Base-by-base conservation (phyloP, 2,113 vertebrate species). In the Dendrocopos noguchii region DNA sequence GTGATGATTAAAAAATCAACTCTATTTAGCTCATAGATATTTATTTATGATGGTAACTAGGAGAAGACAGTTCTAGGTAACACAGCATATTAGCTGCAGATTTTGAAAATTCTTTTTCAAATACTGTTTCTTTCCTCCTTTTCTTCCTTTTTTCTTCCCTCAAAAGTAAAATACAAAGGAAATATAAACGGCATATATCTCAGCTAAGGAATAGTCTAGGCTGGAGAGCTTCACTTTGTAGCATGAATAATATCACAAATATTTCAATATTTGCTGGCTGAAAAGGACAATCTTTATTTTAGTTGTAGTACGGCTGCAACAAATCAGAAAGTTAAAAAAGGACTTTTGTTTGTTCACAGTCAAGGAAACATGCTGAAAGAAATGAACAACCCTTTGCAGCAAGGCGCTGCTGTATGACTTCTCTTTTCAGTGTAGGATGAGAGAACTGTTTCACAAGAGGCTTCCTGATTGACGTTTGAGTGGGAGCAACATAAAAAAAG, bases 401-500 rank as follows among this genome's bases (percentile, higher is more conserved):
- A 86, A 86, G 39, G 27, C 27, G 57, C 12, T 57, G 61, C 36
- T 61, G 34, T 63, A 36, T 87, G 91, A 76, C 81, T 84, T 36
- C 16, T 85, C 42, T 75, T 86, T 75, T 89, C 59, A 81, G 74
- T 94, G 89, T 89, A 82, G 81, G 91, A 87, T 73, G 81, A 44
- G 44, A 87, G 53, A 85, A n/a, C 39, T 82, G 17, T 66, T 91
- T 70, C 73, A 65, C 76, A 77, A 36, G 59, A 91, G 47, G 18
- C 27, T 91, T 61, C 50, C 55, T 93, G 95, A 96, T 64, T 95
- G 94, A 92, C 15, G 0, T 93, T 75, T 90, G 91, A 72, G 95
- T 96, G 93, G 89, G 87, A 75, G 89, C 20, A 44, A 67, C 10
- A 50, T 82, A 90, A 86, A 88, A 60, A 74, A 63, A 67, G 4